These are phyloP conservation scores for Tolmerus cingulatus DNA, from an alignment of 2,888 invertebrate genomes.

Conservation along the genomic window DNA sequence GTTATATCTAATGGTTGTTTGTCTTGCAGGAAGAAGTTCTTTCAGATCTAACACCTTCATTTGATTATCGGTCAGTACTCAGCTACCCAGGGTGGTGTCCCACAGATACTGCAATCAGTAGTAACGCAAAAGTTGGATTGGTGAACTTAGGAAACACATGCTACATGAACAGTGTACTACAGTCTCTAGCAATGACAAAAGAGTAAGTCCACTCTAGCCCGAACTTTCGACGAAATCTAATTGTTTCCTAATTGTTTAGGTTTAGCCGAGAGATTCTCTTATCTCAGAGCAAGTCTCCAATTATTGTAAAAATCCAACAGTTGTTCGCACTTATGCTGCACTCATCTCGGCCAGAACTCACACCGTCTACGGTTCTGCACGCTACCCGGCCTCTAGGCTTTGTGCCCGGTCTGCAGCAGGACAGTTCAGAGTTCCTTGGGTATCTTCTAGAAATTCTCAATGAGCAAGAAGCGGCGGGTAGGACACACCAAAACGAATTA, in stretches of 20 bases:
- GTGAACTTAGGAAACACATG: conserved; percentile 88
- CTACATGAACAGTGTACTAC: conserved; percentile 88
- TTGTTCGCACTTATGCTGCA: conserved; percentile 78
- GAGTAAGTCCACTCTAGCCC: conserved; percentile 65
- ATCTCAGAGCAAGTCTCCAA: conserved; percentile 65
- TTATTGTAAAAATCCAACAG: conserved; percentile 74
- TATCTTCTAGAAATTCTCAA: conserved; percentile 70
- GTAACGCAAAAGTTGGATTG: conserved; percentile 69
- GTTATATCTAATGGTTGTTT: not conserved
- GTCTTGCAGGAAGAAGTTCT: conserved; percentile 59
- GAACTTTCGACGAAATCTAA: not conserved
- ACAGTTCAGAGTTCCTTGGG: conserved; percentile 86
- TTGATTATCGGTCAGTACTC: conserved; percentile 60
- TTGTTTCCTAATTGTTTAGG: conserved; percentile 55
- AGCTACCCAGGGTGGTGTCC: conserved; percentile 59
- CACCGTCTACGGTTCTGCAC: conserved; percentile 75
- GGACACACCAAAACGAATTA: not conserved
- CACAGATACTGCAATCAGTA: conserved; percentile 51
- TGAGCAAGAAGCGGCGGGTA: conserved; percentile 69
- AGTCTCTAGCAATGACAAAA: conserved; percentile 83
- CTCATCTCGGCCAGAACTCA: conserved; percentile 72
- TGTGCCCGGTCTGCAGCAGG: conserved; percentile 80
- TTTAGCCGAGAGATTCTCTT: conserved; percentile 75
- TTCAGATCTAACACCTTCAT: conserved; percentile 64
- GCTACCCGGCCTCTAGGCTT: conserved; percentile 81